Base-by-base conservation (phyloP, 2,888 invertebrate genomes). In the Exephanes ischioxanthus region DNA sequence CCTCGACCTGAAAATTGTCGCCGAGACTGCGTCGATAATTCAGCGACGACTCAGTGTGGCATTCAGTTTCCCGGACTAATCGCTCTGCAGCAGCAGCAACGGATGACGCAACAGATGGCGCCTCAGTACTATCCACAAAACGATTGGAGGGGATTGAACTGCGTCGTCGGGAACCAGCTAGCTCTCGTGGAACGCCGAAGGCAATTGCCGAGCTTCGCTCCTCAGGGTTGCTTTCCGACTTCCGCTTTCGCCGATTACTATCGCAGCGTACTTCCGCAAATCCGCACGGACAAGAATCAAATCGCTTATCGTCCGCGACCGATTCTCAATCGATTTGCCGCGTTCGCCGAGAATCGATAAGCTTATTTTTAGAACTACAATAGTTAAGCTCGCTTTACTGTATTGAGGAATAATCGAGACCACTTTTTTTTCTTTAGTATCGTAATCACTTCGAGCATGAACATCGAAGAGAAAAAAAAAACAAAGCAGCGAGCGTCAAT, bases 221-320 rank as follows among this genome's bases (percentile, higher is more conserved):
- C 75, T 3, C 79, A 41, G 19, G 61, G 22, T 51, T 48, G 19
- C 16, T 80, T 67, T 26, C 37, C 37, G 0, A 80, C 85, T 33
- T 85, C 85, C 33, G 72, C 82, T 53, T 85, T 83, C 14, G 80
- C 58, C 45, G 71, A 76, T 63, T 80, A 67, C 37, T 72, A 77
- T 80, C 72, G 33, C 11, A 33, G 19, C 19, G 14, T 37, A 2
- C 0, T 45, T 22, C 51, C 53, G 2, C 67, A 73, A 33, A 37
- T 30, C 45, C 26, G n/a, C 33, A 11, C 53, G n/a, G 67, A 33
- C 3, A 71, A 76, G 7, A 48, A 41, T 58, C 30, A 22, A 51
- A 70, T 51, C 30, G 22, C 11, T 9, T 30, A 4, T 3, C 72
- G 51, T 22, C 63, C 79, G 3, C 75, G 82, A 33, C 70, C 81